Evolutionary conservation across 2,797 vertebrate genomes (phyloP).

Genomic region (Columba guinea): DNA sequence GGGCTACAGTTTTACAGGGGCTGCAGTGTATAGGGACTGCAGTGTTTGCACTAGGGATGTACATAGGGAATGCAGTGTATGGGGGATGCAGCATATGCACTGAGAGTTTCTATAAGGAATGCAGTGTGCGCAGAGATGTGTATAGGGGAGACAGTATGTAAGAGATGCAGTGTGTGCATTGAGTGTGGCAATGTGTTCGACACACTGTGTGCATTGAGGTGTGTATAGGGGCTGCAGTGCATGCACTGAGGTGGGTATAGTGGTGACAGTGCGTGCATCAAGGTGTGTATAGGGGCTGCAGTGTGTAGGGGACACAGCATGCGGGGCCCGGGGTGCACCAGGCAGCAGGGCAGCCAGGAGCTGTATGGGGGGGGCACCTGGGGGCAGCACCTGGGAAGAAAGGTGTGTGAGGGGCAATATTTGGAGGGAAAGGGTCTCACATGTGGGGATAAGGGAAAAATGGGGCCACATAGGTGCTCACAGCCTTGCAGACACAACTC

Average conservation of each 20-base stretch:
- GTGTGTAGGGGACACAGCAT: neutral
- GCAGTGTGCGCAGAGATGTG: neutral
- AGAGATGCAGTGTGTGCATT: neutral
- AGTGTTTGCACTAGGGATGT: neutral
- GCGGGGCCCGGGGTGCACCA: neutral
- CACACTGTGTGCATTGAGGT: neutral
- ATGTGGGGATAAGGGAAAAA: neutral
- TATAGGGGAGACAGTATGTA: no score
- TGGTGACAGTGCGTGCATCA: neutral
- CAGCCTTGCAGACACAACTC: neutral
- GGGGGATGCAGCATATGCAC: fast-evolving
- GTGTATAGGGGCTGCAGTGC: neutral
- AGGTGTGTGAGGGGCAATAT: neutral
- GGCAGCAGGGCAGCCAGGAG: neutral
- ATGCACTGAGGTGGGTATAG: neutral
- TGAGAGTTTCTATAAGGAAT: neutral
- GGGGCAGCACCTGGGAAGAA: neutral
- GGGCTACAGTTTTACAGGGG: fast-evolving
- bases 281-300: neutral
- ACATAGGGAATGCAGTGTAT: neutral
- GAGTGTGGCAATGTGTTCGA: neutral
- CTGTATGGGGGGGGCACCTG: neutral
- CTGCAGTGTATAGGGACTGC: neutral
- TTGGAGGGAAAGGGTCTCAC: neutral
- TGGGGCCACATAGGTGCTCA: fast-evolving